A percentile compares a stretch with the other conserved stretches of the same genome.
Evolutionary conservation across 2,797 vertebrate genomes (phyloP).

Genomic region (Austrolebias charrua): DNA sequence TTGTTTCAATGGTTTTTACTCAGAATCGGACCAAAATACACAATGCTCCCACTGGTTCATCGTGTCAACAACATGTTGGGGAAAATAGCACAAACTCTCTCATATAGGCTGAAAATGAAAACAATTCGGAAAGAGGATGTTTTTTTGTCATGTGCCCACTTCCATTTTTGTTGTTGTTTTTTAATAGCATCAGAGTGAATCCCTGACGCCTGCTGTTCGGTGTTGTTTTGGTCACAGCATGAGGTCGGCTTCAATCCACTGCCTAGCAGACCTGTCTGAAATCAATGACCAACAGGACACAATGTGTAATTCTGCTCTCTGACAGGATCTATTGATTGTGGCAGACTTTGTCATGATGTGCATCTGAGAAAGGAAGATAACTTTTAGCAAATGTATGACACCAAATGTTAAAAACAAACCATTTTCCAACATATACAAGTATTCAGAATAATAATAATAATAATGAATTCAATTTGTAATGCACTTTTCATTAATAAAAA

Average conservation of each 20-base stretch:
- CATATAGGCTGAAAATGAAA: background rate
- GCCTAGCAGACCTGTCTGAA: slow-evolving; percentile 54
- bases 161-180: background rate
- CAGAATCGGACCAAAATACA: slow-evolving; percentile 12
- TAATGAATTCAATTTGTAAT: too few relatives aligned
- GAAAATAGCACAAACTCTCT: slow-evolving; percentile 14
- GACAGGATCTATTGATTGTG: slow-evolving; percentile 35
- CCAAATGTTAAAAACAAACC: background rate
- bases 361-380: background rate
- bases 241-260: slow-evolving; percentile 48
- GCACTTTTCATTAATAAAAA: too few relatives aligned
- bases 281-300: slow-evolving; percentile 61
- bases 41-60: background rate
- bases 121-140: background rate
- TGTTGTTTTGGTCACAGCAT: slow-evolving; percentile 46
- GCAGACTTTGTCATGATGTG: background rate
- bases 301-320: slow-evolving; percentile 51
- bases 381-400: background rate
- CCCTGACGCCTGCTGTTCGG: slow-evolving; percentile 46
- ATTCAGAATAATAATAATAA: too few relatives aligned
- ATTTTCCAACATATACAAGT: background rate
- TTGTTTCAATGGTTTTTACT: background rate
- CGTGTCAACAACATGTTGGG: slow-evolving; percentile 3
- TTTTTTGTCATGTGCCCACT: slow-evolving; percentile 14
- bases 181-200: slow-evolving; percentile 51